phyloP scores from a whole-genome alignment of 2,888 invertebrate species.

The Nysson spinosus region DNA sequence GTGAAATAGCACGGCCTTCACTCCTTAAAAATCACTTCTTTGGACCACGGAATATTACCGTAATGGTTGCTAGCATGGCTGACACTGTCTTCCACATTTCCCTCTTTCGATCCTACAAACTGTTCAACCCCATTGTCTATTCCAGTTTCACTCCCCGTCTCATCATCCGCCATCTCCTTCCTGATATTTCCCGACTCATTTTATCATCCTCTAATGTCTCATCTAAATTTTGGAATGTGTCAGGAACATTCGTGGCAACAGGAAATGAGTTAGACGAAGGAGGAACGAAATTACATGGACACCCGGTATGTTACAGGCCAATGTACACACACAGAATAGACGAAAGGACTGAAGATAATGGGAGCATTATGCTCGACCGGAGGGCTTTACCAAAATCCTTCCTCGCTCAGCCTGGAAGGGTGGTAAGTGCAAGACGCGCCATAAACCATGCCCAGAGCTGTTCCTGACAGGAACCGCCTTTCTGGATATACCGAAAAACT shows the following conservation, averaged over 20 bases:
- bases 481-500: conserved; percentile 42
- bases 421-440: conserved; percentile 56
- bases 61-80: conserved; percentile 56
- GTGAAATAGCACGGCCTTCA: conserved; percentile 56
- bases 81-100: conserved; percentile 24
- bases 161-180: no score
- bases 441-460: conserved; percentile 68
- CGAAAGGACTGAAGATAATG: conserved; percentile 69
- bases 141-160: no score
- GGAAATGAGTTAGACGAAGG: conserved; percentile 2
- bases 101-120: no score
- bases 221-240: conserved; percentile 37
- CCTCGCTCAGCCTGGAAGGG: conserved; percentile 51
- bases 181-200: background rate
- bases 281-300: conserved; percentile 41
- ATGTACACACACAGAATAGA: conserved; percentile 46
- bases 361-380: conserved; percentile 65
- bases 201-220: conserved; percentile 4
- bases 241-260: conserved; percentile 26
- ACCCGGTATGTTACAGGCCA: conserved; percentile 52
- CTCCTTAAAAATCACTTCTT: conserved; percentile 68
- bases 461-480: conserved; percentile 62
- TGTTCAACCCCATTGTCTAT: no score
- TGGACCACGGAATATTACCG: conserved; percentile 56
- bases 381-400: conserved; percentile 53